phyloP scores from a whole-genome alignment of 2,113 vertebrate genomes.

The Solenodon paradoxus region DNA sequence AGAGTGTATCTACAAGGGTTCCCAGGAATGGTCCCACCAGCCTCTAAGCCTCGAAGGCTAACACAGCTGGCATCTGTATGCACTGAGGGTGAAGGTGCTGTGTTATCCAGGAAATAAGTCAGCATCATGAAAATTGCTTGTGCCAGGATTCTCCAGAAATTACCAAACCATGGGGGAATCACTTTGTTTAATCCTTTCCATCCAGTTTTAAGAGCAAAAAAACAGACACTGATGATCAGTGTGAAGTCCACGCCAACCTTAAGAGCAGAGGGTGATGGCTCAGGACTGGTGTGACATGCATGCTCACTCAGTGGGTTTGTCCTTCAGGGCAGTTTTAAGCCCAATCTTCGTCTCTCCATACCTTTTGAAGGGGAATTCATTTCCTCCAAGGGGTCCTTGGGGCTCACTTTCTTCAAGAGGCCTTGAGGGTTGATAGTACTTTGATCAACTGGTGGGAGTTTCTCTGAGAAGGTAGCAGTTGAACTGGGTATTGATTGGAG shows the following conservation, averaged over 20 bases:
- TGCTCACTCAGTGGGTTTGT: fast-evolving
- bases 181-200: slow-evolving; percentile 19
- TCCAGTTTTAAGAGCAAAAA: neutral
- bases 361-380: neutral
- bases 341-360: neutral
- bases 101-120: neutral
- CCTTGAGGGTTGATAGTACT: neutral
- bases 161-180: neutral
- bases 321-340: neutral
- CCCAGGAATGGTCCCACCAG: neutral
- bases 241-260: neutral
- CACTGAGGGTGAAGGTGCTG: neutral
- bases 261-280: too few species aligned
- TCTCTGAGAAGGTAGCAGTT: neutral
- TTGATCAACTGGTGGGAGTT: neutral
- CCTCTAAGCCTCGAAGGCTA: neutral
- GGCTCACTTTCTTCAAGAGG: neutral
- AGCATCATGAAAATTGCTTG: slow-evolving; percentile 44
- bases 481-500: neutral
- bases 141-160: slow-evolving; percentile 31
- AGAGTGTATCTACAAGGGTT: neutral
- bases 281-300: neutral
- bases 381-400: neutral
- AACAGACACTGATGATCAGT: neutral
- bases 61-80: neutral